phyloP scores from a whole-genome alignment of 1,140 invertebrate species.

The Telenomus remus region DNA sequence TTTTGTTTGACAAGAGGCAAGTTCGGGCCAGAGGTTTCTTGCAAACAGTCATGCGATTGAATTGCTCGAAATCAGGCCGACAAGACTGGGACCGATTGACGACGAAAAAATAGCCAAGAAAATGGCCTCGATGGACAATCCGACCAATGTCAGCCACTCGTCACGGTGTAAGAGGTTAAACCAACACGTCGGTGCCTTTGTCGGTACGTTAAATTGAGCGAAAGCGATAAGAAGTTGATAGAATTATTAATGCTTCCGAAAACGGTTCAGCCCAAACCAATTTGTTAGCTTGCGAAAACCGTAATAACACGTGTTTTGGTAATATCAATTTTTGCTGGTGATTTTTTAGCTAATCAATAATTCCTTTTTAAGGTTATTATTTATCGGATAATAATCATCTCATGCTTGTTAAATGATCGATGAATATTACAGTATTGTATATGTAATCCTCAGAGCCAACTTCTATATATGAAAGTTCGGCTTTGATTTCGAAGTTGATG shows the following conservation, averaged over 20 bases:
- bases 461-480: no score
- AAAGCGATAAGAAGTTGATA: slow-evolving; percentile 3
- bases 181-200: slow-evolving; percentile 64
- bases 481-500: no score
- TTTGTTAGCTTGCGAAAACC: background rate
- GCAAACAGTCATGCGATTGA: slow-evolving; percentile 50
- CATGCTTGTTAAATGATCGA: no score
- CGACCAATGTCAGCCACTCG: slow-evolving; percentile 30
- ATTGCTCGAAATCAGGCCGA: slow-evolving; percentile 37
- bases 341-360: no score
- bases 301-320: no score
- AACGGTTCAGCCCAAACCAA: slow-evolving; percentile 10
- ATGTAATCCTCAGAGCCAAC: no score
- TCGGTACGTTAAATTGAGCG: slow-evolving; percentile 57
- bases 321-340: no score
- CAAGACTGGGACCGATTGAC: slow-evolving; percentile 25
- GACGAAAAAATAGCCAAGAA: slow-evolving; percentile 38
- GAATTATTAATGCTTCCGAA: slow-evolving; percentile 20
- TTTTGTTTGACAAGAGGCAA: slow-evolving; percentile 57
- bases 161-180: slow-evolving; percentile 57
- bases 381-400: no score
- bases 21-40: slow-evolving; percentile 48
- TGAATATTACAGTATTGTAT: no score
- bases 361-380: no score
- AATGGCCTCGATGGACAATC: slow-evolving; percentile 49